Base-by-base conservation (phyloP, 2,888 invertebrate species). In the Pycnomerus fuliginosus region DNA sequence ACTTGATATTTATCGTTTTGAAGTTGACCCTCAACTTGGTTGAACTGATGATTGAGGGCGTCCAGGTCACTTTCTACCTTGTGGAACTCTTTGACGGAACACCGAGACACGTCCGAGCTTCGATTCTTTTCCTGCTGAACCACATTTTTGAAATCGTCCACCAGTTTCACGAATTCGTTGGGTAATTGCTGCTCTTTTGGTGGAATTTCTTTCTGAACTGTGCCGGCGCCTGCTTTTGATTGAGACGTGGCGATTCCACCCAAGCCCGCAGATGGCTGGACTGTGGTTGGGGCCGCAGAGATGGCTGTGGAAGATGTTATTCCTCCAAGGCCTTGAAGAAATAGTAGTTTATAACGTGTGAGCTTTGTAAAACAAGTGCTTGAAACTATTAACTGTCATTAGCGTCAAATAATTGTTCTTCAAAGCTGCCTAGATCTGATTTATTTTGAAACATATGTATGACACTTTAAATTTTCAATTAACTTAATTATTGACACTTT, bases 41-140 rank as follows among this genome's bases (percentile, higher is more conserved):
- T 76, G 8, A 84, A 65, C 23, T 80, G 68, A 62, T 80, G 78
- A 64, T 77, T 78, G 3, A 84, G 62, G 1, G 76, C 62, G 36
- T 77, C 77, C n/a, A 79, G 79, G 57, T 84, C 82, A 60, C 79
- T 79, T 33, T 81, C 77, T 8, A 84, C 81, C 65, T 80, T 79
- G 44, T 75, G 73, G 53, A 84, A 74, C 5, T 83, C 80, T 56
- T 82, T 78, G 1, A 79, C 75, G 1, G 83, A 82, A 58, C 81
- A 70, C 30, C 68, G 46, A 5, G 90, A 85, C 29, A 93, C 85
- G 61, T 90, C 90, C 1, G 90, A 90, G 47, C 87, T 84, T 20
- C 86, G 75, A 0, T 80, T 76, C 69, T 93, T 93, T 67, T 93
- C 91, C 43, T 86, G 85, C 73, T 92, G 92, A 0, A 93, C 87